Base-by-base conservation (phyloP, 2,888 invertebrate genomes). In the Drosophila prolongata region DNA sequence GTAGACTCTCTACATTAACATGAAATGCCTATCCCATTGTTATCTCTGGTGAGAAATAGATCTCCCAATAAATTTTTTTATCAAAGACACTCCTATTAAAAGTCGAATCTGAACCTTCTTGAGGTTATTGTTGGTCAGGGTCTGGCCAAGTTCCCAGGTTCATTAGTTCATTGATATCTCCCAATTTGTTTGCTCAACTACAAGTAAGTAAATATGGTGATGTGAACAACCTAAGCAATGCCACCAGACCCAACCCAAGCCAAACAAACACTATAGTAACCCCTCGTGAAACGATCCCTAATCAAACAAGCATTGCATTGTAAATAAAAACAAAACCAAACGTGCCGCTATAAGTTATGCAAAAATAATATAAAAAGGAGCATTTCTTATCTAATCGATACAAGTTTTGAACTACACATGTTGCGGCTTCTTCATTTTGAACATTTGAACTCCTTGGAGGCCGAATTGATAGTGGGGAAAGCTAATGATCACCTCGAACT, bases 401-500 rank as follows among this genome's bases (percentile, higher is more conserved):
- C 47, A 6, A 49, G 27, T 64, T 35, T 35, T 27, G 0, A 64
- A 42, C 35, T 62, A 64, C 62, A 64, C 62, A 61, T 62, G 62
- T 62, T 61, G 61, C 61, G 49, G 62, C 62, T 61, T 61, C 62
- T 62, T 62, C 27, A 34, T 9, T 10, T 34, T 10, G 3, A 42
- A 6, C 24, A 35, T 42, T 61, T 35, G 42, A 61, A 61, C 49
- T 61, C 61, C 35, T 14, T 10, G 49, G 62, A 61, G 62, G 62
- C 37, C 62, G 6, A 34, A 43, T 6, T 38, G 40, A 50, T 58
- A 47, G 37, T 27, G 46, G 52, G 34, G 8, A 38, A 54, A 46
- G 59, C 59, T 59, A 47, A 40, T 59, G 61, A 62, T 59, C 61
- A 47, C 62, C 62, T 62, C 47, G 61, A 47, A 34, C 62, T 47